Evolutionary conservation across 2,888 invertebrate genomes (phyloP), one percentile per base, ranked within the genome.

Genomic region (Thera britannica): DNA sequence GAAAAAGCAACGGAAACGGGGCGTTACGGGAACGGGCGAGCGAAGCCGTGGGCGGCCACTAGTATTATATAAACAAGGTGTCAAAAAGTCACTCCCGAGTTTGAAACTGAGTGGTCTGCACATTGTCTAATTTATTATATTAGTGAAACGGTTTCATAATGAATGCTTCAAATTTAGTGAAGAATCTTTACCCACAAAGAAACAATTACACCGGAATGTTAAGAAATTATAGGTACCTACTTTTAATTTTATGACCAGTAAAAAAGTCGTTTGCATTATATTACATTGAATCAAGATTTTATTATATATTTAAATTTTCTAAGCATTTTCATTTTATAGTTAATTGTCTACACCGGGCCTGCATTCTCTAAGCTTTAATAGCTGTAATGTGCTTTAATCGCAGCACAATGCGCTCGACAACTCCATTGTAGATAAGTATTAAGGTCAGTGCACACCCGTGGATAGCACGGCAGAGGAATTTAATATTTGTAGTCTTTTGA

Each of bases 391-490:
- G 23, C 23, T 23, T 23, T 51, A 51, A 51, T 41, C 49, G 62
- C 41, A 44, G 58, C 9, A 55, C 57, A 35, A 66, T 61, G 65
- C 61, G 54, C 58, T 49, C 51, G 41, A 41, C 62, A 54, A 60
- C 63, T 46, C 72, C 67, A 77, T 80, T 80, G 81, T 81, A 82
- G 84, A 84, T 78, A 81, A 68, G 79, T 81, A 82, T 79, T 7
- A 46, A 46, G 9, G 9, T 9, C 7, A 8, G 44, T 9, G 44
- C 44, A 46, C 44, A 46, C 44, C 9, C 3, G 38, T 38, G 9
- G 9, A 9, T 2, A 9, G 44, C 44, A 46, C 3, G 2, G 9
- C 9, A 2, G 44, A 46, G 0, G 44, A 3, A 9, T 46, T 46
- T 46, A 2, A 46, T 9, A 1, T 46, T 46, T 9, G 8, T 7